Evolutionary conservation across 2,797 vertebrate species (phyloP), one percentile per base, ranked within the genome.

Genomic region (Ctenochaetus hawaiiensis): DNA sequence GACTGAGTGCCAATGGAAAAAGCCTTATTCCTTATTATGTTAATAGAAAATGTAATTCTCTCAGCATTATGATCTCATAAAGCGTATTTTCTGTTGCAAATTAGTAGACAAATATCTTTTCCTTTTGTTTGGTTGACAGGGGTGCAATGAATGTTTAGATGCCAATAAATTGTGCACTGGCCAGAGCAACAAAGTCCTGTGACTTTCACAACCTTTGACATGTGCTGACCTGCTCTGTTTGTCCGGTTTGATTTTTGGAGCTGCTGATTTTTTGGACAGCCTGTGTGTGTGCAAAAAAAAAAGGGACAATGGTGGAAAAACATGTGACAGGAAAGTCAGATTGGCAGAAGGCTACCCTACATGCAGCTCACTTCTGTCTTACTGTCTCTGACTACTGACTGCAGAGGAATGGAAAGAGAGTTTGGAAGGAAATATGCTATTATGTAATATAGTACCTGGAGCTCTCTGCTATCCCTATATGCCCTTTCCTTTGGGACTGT

Each of bases 371-470:
- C 45, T 58, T 68, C 62, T 52, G 44, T 51, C 69, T 67, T 67
- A 57, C 37, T 59, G 70, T 78, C 54, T 75, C 51, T 64, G 69
- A 48, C 62, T 65, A 72, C 67, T 57, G 65, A 79, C 72, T 74
- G 58, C 71, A 78, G 30, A 66, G 51, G 53, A 79, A 63, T 78
- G 72, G 75, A 85, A 80, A 82, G 80, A 78, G 67, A 39, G 41
- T 58, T 64, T 81, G 51, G 76, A 83, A 71, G 67, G 78, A 83
- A 86, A 70, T 67, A 17, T 74, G 62, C 59, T 77, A 17, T 88
- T 86, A 88, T 84, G 81, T 91, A 90, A 91, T 43, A 14, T 17
- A 60, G 67, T 80, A 83, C 81, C 84, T 84, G 89, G 69, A 80
- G 67, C 66, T 72, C 70, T 59, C 62, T 65, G 65, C 59, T 86